These are phyloP conservation scores for Boulengeromyrus knoepffleri DNA, from an alignment of 2,113 vertebrate genomes.

Conservation along the genomic window DNA sequence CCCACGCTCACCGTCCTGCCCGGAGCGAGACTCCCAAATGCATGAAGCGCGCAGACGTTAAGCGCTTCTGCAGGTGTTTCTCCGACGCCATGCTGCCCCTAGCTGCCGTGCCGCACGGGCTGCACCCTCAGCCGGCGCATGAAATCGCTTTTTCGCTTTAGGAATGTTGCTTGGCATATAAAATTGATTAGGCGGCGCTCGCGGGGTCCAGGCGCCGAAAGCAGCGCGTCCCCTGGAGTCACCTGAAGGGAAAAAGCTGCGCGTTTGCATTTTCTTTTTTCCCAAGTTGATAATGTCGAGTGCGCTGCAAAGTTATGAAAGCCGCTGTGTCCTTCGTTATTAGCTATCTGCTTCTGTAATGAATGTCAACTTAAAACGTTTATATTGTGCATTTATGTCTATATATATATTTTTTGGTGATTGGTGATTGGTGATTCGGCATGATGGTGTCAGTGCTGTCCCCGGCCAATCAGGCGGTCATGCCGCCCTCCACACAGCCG, in stretches of 20 bases:
- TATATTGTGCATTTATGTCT: not conserved
- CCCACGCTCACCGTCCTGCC: not conserved
- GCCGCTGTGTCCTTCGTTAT: not conserved
- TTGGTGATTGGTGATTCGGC: not conserved
- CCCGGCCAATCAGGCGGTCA: not conserved
- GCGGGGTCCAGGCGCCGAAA: not conserved
- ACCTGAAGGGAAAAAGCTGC: not conserved
- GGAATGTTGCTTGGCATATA: not conserved
- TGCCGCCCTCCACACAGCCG: not conserved
- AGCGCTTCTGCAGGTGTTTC: not conserved
- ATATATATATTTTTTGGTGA: not conserved
- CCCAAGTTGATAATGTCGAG: not conserved
- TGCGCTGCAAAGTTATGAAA: not conserved
- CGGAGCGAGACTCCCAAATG: not conserved
- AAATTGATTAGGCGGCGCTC: not conserved
- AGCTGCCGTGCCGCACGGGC: not conserved
- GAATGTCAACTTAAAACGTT: not conserved
- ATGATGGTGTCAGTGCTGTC: not conserved
- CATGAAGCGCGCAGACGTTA: not conserved
- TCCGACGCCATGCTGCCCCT: not conserved
- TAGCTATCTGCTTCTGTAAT: not conserved
- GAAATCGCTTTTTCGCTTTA: not conserved
- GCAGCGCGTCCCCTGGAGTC: not conserved
- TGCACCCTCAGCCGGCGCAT: not conserved
- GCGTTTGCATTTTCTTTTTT: not conserved